Base-by-base conservation (phyloP, 2,797 vertebrate species). In the Chelmon rostratus region DNA sequence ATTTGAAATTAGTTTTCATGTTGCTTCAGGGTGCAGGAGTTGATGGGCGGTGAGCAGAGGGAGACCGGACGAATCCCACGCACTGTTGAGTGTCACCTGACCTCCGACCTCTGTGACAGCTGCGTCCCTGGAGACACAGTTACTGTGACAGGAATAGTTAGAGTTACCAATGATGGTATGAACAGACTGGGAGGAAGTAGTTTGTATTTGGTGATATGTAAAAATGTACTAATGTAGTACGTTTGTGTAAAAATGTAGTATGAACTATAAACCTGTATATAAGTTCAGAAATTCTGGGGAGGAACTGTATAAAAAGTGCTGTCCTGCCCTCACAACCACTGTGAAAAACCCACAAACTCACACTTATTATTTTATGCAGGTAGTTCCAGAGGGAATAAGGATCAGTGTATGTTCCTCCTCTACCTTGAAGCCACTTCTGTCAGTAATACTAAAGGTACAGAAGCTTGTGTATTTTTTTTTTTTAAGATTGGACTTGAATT, bases 401-500 rank as follows among this genome's bases (percentile, higher is more conserved):
- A 99, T 88, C 98, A 98, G 86, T 99, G 98, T 73, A 96, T 99
- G 96, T 99, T 99, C 91, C 95, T 99, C 81, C 79, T 99, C 84
- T 99, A 98, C 91, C 96, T 99, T 9, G 96, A 99, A 71, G 98
- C 97, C 58, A 98, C 97, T 84, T 99, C 97, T 62, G 92, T 99
- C 91, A 98, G 98, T 91, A 99, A 98, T 80, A 96, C 93, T 68
- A 99, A 98, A 96, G 98, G 98, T 87, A 81, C 4, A 28, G n/a
- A 19, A 19, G n/a, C 28, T 11, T 11, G 10, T 40, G 4, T 33
- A 3, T 21, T 8, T 10, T 25, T 33, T 18, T 6, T 12, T 25
- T 37, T 40, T 16, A 11, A 5, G 12, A 5, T n/a, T 37, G 12
- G 9, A 50, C 3, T 5, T 15, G 2, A 35, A 13, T 50, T 23